Base-by-base conservation (phyloP, 2,797 vertebrate species). In the Sebastolobus altivelis region DNA sequence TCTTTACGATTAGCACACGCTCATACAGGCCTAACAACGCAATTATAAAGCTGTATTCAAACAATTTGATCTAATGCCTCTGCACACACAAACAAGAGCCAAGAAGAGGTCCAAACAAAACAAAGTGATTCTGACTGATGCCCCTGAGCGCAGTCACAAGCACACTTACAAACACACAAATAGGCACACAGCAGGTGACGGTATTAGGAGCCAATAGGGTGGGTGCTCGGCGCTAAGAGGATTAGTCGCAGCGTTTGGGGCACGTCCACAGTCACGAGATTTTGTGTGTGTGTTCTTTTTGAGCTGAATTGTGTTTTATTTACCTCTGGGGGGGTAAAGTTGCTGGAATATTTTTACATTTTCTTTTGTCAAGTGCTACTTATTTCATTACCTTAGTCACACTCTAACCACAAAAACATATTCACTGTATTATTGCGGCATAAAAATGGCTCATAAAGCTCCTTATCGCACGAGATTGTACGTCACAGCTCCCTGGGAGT, bases 171-270 rank as follows among this genome's bases (percentile, higher is more conserved):
- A 49, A 84, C 72, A 86, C 80, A 90, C 59, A 83, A 59, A 90
- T 43, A 79, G 63, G 56, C 85, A 73, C 87, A 81, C 92, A 93
- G 92, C 88, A 91, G 92, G 92, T 89, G 89, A 87, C 66, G 10
- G 83, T 1, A 71, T 75, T 46, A 68, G 68, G 83, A 87, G 84
- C 90, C 89, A 86, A 67, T 83, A 73, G 87, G 88, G 78, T 75
- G 78, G 80, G 67, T 62, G 80, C 66, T 72, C 72, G 29, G 12
- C 27, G 78, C 72, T 92, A 93, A 94, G 92, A 91, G 91, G 93
- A 94, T 95, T 93, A 94, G 75, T 72, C 38, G 66, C 75, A 79
- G 83, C 82, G 90, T 92, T 92, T 84, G n/a, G 73, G 71, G 69
- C 86, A 82, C 77, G 18, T 86, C 83, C 83, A 85, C 68, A 84